These are phyloP conservation scores for Chaetodon auriga DNA, from an alignment of 2,113 vertebrate species.

Conservation along the genomic window DNA sequence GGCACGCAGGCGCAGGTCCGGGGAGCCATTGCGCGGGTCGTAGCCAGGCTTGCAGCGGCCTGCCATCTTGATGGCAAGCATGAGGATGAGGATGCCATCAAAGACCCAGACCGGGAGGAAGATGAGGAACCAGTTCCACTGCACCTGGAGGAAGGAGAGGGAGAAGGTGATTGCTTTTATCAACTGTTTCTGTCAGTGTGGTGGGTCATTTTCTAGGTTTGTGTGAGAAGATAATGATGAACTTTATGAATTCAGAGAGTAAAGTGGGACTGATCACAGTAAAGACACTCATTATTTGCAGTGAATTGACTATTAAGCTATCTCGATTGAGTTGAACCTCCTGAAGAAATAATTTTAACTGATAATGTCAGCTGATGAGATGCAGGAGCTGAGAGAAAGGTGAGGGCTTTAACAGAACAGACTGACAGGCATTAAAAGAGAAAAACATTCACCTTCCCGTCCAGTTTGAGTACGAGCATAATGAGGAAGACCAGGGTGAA, in stretches of 20 bases:
- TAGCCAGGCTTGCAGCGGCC: constrained; percentile 93
- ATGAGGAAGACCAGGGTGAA: constrained; percentile 95
- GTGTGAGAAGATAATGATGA: background rate
- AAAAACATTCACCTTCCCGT: constrained; percentile 85
- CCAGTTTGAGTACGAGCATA: constrained; percentile 95
- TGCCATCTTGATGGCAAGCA: constrained; percentile 94
- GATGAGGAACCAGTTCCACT: constrained; percentile 98
- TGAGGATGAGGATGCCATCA: constrained; percentile 93
- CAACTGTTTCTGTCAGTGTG: background rate
- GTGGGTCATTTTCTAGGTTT: background rate
- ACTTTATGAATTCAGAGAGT: background rate
- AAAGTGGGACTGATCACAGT: background rate
- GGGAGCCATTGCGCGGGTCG: constrained; percentile 91
- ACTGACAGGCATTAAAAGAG: background rate
- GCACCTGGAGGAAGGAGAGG: constrained; percentile 75
- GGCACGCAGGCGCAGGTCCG: constrained; percentile 90
- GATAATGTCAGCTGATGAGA: background rate
- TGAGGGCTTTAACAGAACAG: background rate
- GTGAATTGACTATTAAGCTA: no score
- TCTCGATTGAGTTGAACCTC: background rate
- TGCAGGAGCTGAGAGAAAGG: background rate
- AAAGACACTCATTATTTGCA: background rate
- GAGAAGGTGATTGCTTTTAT: background rate
- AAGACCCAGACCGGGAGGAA: constrained; percentile 97
- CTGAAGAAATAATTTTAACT: background rate